Conservation (phyloP, 92 coral and sea anemone genomes). For the Meandrina meandrites region DNA sequence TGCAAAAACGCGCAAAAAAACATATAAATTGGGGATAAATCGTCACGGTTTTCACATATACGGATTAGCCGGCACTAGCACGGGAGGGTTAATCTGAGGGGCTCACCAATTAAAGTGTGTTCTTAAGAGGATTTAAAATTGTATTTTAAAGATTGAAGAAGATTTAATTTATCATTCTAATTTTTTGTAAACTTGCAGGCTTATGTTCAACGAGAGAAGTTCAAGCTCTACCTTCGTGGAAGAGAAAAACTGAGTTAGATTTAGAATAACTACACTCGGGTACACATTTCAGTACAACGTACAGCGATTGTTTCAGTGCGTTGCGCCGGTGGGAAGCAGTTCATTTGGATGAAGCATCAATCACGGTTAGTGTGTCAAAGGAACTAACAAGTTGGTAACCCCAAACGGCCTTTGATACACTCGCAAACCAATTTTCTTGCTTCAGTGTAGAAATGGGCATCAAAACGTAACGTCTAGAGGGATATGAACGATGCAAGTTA, state of each 20-base stretch:
- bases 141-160: neutral
- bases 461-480: neutral
- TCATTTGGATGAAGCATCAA: neutral
- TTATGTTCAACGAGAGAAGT: neutral
- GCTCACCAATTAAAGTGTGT: neutral
- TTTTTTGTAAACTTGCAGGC: constrained; percentile 2
- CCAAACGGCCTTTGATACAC: neutral
- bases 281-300: neutral
- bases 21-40: constrained; percentile 7
- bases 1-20: neutral
- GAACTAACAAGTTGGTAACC: neutral
- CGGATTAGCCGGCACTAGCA: neutral
- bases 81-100: neutral
- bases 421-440: constrained; percentile 1
- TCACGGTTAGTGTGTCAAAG: too few relatives aligned
- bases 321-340: neutral
- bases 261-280: neutral
- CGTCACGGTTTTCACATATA: neutral
- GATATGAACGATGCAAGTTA: neutral
- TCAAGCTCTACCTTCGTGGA: neutral
- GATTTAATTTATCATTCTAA: neutral
- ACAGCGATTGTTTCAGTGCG: neutral
- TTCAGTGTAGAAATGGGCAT: neutral
- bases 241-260: neutral
- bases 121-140: neutral